Evolutionary conservation across 2,888 invertebrate species (phyloP), one percentile per base, ranked within the genome.

Genomic region (Antitype chi): DNA sequence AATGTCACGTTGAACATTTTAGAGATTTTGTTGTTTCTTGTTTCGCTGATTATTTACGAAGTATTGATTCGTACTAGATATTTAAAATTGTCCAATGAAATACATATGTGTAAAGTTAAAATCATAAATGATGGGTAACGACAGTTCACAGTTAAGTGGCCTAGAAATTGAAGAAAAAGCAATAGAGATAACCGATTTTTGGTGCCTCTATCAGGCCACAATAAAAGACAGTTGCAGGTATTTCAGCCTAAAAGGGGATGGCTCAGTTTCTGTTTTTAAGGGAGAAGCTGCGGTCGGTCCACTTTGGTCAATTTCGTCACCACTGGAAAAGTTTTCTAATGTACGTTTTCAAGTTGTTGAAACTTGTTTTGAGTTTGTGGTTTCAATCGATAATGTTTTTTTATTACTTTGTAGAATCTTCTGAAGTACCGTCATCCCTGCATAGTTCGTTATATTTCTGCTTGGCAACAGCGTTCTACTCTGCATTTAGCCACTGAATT

Each of bases 361-460:
- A 55, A 32, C 17, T 69, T 38, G 25, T 49, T 71, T 62, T 78
- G 79, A 25, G 32, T 60, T 64, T n/a, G 32, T 67, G 6, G 38
- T 47, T 23, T 20, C 23, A 62, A 49, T 57, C 7, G 17, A 38
- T 79, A 71, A 81, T 70, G 32, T 43, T 63, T 70, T 70, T 76
- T 80, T 38, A 53, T 94, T 97, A 83, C 67, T 77, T 97, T 97
- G 74, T 94, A 99, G 99, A 98, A 98, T 95, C 97, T 99, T 79
- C 98, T 98, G 97, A 97, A 98, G 76, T 98, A 98, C 93, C 97
- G 99, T 0, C 99, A 99, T 95, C 99, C 99, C 0, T 98, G 98
- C 89, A 98, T 99, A 87, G 94, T 99, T 20, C 98, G 98, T 90
- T 99, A 98, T 91, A 97, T 99, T 83, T 98, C 98, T 43, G 98